Percentiles rank a stretch among this genome's conserved stretches.
phyloP scores from a whole-genome alignment of 2,797 vertebrate genomes.

The Mycteria americana region DNA sequence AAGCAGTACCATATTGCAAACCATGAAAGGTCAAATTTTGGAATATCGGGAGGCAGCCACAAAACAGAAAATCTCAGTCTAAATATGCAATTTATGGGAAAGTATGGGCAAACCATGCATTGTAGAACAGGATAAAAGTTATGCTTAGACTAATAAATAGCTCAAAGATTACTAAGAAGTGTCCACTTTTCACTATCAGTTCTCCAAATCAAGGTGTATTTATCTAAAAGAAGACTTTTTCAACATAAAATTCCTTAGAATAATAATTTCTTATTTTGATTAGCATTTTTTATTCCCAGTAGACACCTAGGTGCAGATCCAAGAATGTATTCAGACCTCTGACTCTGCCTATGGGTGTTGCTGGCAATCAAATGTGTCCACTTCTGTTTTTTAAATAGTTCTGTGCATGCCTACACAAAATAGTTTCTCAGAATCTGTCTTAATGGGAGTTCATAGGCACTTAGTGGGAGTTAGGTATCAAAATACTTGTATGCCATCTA shows the following conservation, averaged over 20 bases:
- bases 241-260: background rate
- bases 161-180: background rate
- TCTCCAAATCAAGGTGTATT: background rate
- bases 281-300: background rate
- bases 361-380: background rate
- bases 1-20: background rate
- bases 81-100: background rate
- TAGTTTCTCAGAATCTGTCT: background rate
- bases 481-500: background rate
- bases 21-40: background rate
- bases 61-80: background rate
- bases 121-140: background rate
- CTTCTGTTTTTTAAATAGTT: background rate
- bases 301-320: background rate
- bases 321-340: background rate
- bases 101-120: background rate
- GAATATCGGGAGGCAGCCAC: background rate
- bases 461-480: background rate
- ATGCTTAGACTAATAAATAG: background rate
- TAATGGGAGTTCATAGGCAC: background rate
- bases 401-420: background rate
- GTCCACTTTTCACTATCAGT: background rate
- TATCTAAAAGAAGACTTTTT: background rate
- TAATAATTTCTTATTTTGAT: background rate
- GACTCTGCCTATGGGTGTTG: background rate